These are phyloP conservation scores for Axea sp. DNA, from an alignment of 2,888 invertebrate species.

Conservation along the genomic window DNA sequence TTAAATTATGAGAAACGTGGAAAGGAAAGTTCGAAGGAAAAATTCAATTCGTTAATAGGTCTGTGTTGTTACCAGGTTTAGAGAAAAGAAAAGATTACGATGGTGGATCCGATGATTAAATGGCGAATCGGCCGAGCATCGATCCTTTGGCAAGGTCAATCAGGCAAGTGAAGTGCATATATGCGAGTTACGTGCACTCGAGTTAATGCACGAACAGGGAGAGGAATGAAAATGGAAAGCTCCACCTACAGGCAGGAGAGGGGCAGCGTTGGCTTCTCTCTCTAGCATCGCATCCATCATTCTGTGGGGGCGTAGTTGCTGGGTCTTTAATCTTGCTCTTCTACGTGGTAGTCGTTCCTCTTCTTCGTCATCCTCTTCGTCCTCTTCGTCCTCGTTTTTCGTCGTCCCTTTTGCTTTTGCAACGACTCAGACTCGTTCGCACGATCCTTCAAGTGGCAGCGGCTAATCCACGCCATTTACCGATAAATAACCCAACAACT, in stretches of 20 bases:
- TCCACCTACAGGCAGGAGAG: constrained; percentile 73
- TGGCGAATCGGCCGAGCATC: constrained; percentile 45
- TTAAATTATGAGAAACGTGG: too few species aligned
- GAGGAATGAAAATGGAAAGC: constrained; percentile 77
- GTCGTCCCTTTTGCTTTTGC: constrained; percentile 3
- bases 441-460: constrained; percentile 57
- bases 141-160: constrained; percentile 53
- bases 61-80: too few species aligned
- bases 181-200: constrained; percentile 47
- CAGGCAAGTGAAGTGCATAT: constrained; percentile 45
- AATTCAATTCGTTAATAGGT: too few species aligned
- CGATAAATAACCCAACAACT: constrained; percentile 61
- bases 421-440: constrained; percentile 39
- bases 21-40: too few species aligned
- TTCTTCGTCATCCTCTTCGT: constrained; percentile 54
- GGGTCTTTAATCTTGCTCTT: constrained; percentile 77
- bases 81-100: too few species aligned
- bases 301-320: constrained; percentile 77
- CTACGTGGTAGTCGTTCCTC: constrained; percentile 64
- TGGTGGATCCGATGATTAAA: constrained; percentile 46
- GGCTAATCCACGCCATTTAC: constrained; percentile 60
- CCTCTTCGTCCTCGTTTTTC: constrained; percentile 47
- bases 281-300: constrained; percentile 78
- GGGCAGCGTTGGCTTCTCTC: constrained; percentile 56
- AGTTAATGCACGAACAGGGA: constrained; percentile 60